phyloP scores from a whole-genome alignment of 2,797 vertebrate genomes.

The Aselliscus stoliczkanus region DNA sequence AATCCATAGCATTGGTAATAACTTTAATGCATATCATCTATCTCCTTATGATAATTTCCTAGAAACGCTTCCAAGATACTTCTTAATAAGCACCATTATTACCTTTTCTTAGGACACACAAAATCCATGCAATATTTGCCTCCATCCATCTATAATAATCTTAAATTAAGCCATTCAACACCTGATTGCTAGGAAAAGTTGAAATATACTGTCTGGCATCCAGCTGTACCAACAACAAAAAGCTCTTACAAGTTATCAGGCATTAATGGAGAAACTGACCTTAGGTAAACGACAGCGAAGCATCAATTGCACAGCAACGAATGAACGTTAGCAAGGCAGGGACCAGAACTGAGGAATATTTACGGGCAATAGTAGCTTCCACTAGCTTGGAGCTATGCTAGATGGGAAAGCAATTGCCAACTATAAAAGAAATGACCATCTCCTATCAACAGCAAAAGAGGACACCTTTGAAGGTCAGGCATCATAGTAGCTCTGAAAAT shows the following conservation, averaged over 20 bases:
- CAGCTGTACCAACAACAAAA: neutral
- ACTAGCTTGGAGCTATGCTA: neutral
- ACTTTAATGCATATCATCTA: neutral
- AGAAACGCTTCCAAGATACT: neutral
- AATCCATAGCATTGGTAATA: neutral
- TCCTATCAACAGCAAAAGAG: neutral
- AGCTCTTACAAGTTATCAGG: neutral
- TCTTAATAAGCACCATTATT: neutral
- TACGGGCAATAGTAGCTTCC: neutral
- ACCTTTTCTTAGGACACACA: neutral
- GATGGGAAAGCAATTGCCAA: neutral
- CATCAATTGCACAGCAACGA: neutral
- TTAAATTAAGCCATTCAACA: neutral
- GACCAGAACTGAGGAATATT: neutral
- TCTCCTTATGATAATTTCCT: neutral
- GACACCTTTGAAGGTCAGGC: neutral
- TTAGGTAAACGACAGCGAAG: neutral
- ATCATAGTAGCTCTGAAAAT: neutral
- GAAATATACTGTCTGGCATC: neutral
- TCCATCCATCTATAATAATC: neutral
- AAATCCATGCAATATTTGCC: neutral
- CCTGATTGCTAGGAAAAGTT: neutral
- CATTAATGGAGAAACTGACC: neutral
- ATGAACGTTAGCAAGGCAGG: neutral
- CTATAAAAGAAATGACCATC: neutral